Evolutionary conservation across 2,888 invertebrate genomes (phyloP).

Genomic region (Mechanitis mazaeus): DNA sequence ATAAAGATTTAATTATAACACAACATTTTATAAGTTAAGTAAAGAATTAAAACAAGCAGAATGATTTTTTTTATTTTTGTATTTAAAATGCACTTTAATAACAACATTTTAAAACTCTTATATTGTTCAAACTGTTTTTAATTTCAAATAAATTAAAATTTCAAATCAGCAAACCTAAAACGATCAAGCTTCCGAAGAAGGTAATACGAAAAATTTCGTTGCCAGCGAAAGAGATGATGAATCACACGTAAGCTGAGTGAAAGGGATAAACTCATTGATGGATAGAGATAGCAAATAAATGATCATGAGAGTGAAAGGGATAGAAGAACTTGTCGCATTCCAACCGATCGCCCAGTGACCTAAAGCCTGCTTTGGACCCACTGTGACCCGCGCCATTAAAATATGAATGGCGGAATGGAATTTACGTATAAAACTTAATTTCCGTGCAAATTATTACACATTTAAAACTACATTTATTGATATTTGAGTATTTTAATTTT

Average conservation of each 20-base stretch:
- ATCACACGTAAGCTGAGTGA: conserved; percentile 21
- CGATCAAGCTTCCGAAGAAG: conserved; percentile 57
- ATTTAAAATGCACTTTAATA: background rate
- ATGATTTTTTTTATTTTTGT: too few species aligned
- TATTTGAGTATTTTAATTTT: too few species aligned
- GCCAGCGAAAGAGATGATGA: conserved; percentile 11
- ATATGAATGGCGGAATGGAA: conserved; percentile 17
- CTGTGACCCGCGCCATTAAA: conserved; percentile 25
- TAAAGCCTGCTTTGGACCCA: conserved; percentile 46
- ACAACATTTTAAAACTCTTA: background rate
- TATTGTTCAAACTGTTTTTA: background rate
- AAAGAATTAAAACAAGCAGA: too few species aligned
- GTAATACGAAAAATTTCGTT: conserved; percentile 22
- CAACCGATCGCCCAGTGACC: conserved; percentile 68
- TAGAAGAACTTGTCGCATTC: conserved; percentile 69
- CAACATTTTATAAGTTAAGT: too few species aligned
- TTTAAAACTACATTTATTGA: background rate
- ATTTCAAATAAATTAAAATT: conserved; percentile 13
- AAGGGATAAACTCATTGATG: conserved; percentile 21
- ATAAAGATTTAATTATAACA: too few species aligned
- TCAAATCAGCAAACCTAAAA: conserved; percentile 42
- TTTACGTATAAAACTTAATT: conserved; percentile 7
- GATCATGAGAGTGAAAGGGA: conserved; percentile 43
- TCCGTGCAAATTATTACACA: conserved; percentile 9
- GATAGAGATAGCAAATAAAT: conserved; percentile 34